Percentiles rank a stretch among this genome's conserved stretches.
These are phyloP conservation scores for Anguilla anguilla DNA, from an alignment of 2,797 vertebrate genomes.

Conservation along the genomic window DNA sequence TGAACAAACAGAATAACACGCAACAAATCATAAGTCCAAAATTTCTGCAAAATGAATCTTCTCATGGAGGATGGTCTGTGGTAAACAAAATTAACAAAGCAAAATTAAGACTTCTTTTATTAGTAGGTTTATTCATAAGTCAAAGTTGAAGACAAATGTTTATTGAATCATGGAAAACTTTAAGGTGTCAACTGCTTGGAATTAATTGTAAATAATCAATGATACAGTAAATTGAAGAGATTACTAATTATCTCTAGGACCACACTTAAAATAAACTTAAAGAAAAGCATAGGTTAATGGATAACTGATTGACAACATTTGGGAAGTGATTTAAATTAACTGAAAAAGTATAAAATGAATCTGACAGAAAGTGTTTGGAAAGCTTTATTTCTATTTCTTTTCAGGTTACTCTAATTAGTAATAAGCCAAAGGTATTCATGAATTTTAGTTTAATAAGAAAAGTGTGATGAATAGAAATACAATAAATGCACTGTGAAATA, in stretches of 20 bases:
- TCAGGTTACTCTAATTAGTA: background rate
- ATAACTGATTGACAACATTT: background rate
- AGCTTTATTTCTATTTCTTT: background rate
- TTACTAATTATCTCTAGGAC: background rate
- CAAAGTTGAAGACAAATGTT: background rate
- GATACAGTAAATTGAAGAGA: background rate
- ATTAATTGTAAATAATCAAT: background rate
- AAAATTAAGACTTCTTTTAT: background rate
- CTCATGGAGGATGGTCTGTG: background rate
- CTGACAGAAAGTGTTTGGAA: background rate
- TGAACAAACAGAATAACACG: background rate
- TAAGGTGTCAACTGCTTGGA: background rate
- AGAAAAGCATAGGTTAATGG: background rate
- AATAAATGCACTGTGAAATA: too few species aligned
- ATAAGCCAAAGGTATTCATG: background rate
- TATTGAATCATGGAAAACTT: background rate
- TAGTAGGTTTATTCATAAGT: background rate
- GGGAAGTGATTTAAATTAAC: background rate
- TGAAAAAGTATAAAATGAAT: background rate
- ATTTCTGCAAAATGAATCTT: too few species aligned
- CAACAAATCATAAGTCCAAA: too few species aligned
- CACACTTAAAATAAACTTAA: background rate
- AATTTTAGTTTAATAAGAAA: background rate
- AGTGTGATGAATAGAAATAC: background rate
- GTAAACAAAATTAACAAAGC: background rate